phyloP scores from a whole-genome alignment of 2,113 vertebrate genomes.

The Paramisgurnus dabryanus region DNA sequence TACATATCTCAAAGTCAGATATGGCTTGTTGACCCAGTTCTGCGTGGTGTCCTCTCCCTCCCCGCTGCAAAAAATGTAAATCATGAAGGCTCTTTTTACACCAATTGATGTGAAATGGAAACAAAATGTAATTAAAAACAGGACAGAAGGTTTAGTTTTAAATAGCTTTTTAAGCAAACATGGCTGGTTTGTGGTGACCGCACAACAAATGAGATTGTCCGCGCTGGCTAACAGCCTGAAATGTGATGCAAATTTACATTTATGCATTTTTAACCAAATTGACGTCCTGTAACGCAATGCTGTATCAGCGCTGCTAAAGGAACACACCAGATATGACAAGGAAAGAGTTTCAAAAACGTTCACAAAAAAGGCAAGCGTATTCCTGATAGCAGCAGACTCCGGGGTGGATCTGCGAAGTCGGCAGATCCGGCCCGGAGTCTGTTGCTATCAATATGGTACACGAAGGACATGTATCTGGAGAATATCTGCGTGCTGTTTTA shows the following conservation, averaged over 20 bases:
- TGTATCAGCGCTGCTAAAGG: too few relatives aligned
- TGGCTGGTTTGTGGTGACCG: too few relatives aligned
- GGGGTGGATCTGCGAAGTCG: too few relatives aligned
- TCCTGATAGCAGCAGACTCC: too few relatives aligned
- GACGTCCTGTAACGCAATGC: too few relatives aligned
- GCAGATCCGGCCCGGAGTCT: too few relatives aligned
- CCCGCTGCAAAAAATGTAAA: neutral
- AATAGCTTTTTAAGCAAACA: neutral
- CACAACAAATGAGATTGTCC: neutral
- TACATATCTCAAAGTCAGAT: constrained; percentile 48
- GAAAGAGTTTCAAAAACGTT: constrained; percentile 2
- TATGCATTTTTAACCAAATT: too few relatives aligned
- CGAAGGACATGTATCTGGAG: neutral
- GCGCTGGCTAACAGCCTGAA: neutral
- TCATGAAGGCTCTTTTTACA: constrained; percentile 1
- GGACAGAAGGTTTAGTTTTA: neutral
- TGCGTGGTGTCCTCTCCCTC: neutral
- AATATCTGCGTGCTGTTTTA: neutral
- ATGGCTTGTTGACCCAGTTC: constrained; percentile 43
- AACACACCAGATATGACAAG: too few relatives aligned
- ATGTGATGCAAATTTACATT: neutral
- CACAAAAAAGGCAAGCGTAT: neutral
- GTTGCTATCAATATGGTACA: neutral
- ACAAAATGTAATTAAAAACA: neutral
- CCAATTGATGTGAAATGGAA: neutral